Evolutionary conservation across 2,113 vertebrate species (phyloP).

Genomic region (Falcunculus frontatus): DNA sequence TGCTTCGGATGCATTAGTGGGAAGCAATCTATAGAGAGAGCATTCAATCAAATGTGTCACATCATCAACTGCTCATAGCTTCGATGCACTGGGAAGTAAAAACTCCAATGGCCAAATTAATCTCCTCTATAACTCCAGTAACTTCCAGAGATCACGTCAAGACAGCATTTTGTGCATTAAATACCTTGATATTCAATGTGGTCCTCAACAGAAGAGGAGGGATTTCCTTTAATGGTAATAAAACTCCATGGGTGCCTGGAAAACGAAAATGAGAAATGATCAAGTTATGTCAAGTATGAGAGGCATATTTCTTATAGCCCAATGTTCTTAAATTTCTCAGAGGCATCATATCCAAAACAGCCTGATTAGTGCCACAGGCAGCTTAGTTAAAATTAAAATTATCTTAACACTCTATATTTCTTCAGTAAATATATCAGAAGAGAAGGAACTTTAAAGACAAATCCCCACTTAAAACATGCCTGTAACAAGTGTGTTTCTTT

Average conservation of each 20-base stretch:
- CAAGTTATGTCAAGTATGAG: neutral
- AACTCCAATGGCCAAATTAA: neutral
- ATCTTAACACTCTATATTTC: neutral
- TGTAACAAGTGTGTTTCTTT: neutral
- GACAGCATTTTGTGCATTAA: neutral
- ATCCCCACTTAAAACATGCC: neutral
- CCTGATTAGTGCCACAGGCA: neutral
- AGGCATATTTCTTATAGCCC: neutral
- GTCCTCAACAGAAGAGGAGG: slow-evolving; percentile 84
- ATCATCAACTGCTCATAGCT: neutral
- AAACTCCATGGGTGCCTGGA: slow-evolving; percentile 93
- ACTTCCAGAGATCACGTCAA: neutral
- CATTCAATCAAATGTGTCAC: neutral
- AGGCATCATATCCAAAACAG: neutral
- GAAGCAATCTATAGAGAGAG: neutral
- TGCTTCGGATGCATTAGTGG: neutral
- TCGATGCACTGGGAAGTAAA: neutral
- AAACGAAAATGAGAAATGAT: slow-evolving; percentile 10
- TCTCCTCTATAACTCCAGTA: neutral
- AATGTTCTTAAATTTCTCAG: neutral
- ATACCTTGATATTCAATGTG: slow-evolving; percentile 90
- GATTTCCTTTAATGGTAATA: slow-evolving; percentile 85
- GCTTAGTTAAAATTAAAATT: neutral
- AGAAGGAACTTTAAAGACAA: neutral
- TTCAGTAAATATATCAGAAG: neutral